A percentile compares a stretch with the other conserved stretches of the same genome.
phyloP scores from a whole-genome alignment of 92 coral and sea anemone species.

The Epizoanthus rinbou region DNA sequence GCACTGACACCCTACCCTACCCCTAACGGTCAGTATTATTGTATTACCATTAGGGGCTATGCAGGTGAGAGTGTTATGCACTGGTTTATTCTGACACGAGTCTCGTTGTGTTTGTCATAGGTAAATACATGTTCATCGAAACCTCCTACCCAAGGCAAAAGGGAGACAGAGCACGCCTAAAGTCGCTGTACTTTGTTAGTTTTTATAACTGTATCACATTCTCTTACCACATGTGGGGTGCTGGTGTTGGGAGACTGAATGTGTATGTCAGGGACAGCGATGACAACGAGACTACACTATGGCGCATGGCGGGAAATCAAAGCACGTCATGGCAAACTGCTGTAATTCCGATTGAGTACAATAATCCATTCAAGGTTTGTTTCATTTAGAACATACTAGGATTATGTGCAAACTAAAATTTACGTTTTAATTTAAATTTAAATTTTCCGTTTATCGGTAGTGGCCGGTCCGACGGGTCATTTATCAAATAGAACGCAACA shows the following conservation, averaged over 20 bases:
- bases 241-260: neutral
- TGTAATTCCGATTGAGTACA: neutral
- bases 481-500: no score
- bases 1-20: no score
- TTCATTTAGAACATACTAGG: no score
- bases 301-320: slow-evolving; percentile 31
- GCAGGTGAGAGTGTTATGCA: no score
- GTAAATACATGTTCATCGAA: neutral
- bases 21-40: no score
- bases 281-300: neutral
- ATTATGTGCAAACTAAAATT: no score
- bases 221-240: slow-evolving; percentile 33
- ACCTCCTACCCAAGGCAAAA: slow-evolving; percentile 15
- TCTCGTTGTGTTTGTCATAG: no score
- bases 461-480: no score
- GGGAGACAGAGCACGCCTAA: slow-evolving; percentile 3
- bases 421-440: no score
- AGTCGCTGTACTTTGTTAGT: neutral
- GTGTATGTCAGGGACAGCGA: slow-evolving; percentile 1
- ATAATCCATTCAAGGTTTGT: neutral
- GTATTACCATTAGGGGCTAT: no score
- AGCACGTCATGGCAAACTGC: slow-evolving; percentile 9
- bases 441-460: no score
- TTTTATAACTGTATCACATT: slow-evolving; percentile 14
- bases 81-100: no score